Conservation (phyloP, 2,888 invertebrate species). For the Bombyx huttoni region DNA sequence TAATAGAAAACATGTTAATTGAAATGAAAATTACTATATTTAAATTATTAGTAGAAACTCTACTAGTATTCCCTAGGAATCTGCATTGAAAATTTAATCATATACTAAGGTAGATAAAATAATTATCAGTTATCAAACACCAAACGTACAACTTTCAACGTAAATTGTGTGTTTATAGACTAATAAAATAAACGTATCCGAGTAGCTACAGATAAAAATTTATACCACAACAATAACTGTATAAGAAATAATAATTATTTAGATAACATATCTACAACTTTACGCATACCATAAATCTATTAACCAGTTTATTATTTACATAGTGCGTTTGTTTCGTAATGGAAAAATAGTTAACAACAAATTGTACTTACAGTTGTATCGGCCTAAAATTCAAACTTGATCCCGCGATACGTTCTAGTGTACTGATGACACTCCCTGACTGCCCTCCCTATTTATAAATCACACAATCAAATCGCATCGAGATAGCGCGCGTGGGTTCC, state of each 20-base stretch:
- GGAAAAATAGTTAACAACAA: background rate
- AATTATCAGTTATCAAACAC: too few relatives aligned
- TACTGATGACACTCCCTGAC: conserved; percentile 15
- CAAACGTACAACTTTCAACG: too few relatives aligned
- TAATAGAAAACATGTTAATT: too few relatives aligned
- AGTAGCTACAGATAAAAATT: background rate
- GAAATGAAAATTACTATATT: too few relatives aligned
- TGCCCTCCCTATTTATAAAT: conserved; percentile 34
- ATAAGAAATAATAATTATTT: background rate
- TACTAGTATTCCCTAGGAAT: too few relatives aligned
- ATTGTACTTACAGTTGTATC: background rate
- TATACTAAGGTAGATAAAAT: too few relatives aligned
- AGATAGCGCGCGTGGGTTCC: conserved; percentile 25
- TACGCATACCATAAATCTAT: conserved; percentile 4
- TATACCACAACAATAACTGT: background rate
- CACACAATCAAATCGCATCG: conserved; percentile 24
- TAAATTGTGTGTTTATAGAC: too few relatives aligned
- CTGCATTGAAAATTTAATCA: too few relatives aligned
- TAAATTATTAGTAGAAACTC: too few relatives aligned
- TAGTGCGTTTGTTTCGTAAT: background rate
- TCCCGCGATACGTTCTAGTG: conserved; percentile 9
- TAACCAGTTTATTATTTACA: conserved; percentile 4
- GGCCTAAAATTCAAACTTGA: conserved; percentile 2
- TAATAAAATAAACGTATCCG: background rate
- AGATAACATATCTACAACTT: background rate